Percentiles rank a stretch among this genome's conserved stretches.
These are phyloP conservation scores for Pachycephus smyrnensis DNA, from an alignment of 2,888 invertebrate genomes.

Conservation along the genomic window DNA sequence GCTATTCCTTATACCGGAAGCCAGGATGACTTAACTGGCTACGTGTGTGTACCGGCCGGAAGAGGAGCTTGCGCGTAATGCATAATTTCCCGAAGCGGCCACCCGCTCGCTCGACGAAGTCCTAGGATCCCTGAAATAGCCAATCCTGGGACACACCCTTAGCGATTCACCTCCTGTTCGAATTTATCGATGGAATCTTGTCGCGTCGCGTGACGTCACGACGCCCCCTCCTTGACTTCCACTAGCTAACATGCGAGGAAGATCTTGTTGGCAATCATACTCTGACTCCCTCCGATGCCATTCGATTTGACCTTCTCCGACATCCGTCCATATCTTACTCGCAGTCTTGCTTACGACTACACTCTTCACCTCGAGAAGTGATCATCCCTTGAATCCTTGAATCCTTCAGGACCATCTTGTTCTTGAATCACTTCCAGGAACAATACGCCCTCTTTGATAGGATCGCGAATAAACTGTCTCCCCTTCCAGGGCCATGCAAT, in stretches of 20 bases:
- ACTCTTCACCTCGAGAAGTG: not conserved
- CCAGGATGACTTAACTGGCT: not conserved
- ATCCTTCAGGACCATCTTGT: not conserved
- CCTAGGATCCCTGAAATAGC: not conserved
- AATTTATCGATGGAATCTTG: not conserved
- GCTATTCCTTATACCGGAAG: slow-evolving; percentile 7
- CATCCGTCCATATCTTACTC: slow-evolving; percentile 4
- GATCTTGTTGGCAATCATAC: not conserved
- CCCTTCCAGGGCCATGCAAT: not conserved
- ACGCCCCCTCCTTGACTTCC: not conserved
- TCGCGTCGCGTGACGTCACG: not conserved
- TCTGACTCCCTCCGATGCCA: too few relatives aligned
- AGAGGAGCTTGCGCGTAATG: not conserved
- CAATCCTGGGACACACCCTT: not conserved
- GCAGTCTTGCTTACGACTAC: slow-evolving; percentile 23
- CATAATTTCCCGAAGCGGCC: not conserved
- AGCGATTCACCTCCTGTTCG: not conserved
- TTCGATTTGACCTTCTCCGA: not conserved
- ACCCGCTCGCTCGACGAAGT: not conserved
- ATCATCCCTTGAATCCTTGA: not conserved
- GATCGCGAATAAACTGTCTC: not conserved
- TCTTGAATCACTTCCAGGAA: not conserved
- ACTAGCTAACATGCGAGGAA: not conserved
- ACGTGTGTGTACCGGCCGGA: not conserved
- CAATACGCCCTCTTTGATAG: not conserved